A percentile compares a stretch with the other conserved stretches of the same genome.
Evolutionary conservation across 2,888 invertebrate species (phyloP).

Genomic region (Synergus gifuensis): DNA sequence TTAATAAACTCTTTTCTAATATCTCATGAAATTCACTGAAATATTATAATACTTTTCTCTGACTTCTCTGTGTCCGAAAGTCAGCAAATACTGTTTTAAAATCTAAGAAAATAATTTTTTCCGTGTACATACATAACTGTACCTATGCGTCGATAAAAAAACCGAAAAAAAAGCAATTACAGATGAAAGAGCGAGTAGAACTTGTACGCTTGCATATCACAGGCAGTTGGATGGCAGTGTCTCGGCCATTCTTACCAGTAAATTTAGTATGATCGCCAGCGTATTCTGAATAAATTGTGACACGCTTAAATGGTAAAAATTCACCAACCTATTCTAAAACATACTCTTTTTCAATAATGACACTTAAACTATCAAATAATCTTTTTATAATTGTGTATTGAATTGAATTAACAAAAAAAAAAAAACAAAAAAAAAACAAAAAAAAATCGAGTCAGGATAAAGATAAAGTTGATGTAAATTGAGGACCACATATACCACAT

Average conservation of each 20-base stretch:
- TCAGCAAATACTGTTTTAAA: too few species aligned
- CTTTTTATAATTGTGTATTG: constrained; percentile 17
- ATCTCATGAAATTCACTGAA: too few species aligned
- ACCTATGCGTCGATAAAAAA: constrained; percentile 50
- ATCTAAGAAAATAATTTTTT: too few species aligned
- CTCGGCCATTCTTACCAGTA: constrained; percentile 46
- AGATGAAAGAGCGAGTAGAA: constrained; percentile 41
- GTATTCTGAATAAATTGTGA: not conserved
- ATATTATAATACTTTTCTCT: too few species aligned
- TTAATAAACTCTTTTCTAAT: too few species aligned
- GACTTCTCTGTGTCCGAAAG: too few species aligned
- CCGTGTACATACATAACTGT: constrained; percentile 45
- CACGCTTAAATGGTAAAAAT: not conserved
- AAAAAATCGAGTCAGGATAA: constrained; percentile 7
- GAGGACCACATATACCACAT: constrained; percentile 18
- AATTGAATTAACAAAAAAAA: not conserved
- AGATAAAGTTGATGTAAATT: constrained; percentile 24
- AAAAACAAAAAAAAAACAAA: not conserved
- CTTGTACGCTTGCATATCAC: constrained; percentile 58
- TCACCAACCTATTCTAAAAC: not conserved
- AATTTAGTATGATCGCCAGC: not conserved
- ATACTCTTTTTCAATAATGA: constrained; percentile 10
- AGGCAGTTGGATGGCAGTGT: constrained; percentile 52
- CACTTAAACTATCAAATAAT: not conserved
- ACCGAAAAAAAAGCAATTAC: constrained; percentile 35